These are phyloP conservation scores for Cantharis rustica DNA, from an alignment of 2,888 invertebrate genomes.

Conservation along the genomic window DNA sequence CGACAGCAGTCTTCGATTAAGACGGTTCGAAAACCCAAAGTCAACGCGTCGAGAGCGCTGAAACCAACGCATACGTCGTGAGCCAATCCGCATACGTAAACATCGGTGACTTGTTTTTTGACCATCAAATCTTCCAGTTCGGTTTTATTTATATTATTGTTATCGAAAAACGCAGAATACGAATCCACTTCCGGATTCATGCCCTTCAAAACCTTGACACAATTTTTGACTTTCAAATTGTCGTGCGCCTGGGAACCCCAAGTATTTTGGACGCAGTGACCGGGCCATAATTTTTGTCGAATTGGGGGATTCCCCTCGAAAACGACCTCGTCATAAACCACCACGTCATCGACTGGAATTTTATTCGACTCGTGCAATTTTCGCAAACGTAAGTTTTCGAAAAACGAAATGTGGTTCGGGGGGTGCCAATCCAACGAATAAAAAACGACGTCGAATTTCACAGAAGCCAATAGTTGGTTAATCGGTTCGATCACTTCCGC, in stretches of 20 bases:
- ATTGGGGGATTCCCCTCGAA: constrained; percentile 85
- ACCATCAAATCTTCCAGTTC: constrained; percentile 80
- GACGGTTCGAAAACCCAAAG: constrained; percentile 87
- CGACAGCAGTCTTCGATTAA: constrained; percentile 89
- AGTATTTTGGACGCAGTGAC: constrained; percentile 93
- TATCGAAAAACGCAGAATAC: constrained; percentile 98
- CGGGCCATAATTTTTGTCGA: constrained; percentile 92
- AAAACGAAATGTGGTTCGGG: constrained; percentile 92
- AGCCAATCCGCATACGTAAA: constrained; percentile 93
- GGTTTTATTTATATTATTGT: constrained; percentile 88
- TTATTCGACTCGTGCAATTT: constrained; percentile 74
- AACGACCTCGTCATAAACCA: constrained; percentile 87
- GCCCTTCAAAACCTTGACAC: constrained; percentile 86
- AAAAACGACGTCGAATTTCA: constrained; percentile 84
- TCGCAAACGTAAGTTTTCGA: constrained; percentile 84
- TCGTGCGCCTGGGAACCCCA: constrained; percentile 94
- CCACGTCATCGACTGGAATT: constrained; percentile 75
- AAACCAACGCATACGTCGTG: constrained; percentile 91
- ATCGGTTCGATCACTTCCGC: constrained; percentile 90
- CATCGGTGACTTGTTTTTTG: constrained; percentile 81
- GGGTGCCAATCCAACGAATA: constrained; percentile 99
- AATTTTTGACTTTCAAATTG: constrained; percentile 81
- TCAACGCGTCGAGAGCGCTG: constrained; percentile 86
- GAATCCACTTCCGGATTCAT: constrained; percentile 94
- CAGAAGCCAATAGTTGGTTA: constrained; percentile 79